Base-by-base conservation (phyloP, 2,888 invertebrate genomes). In the Lomographa bimaculata region DNA sequence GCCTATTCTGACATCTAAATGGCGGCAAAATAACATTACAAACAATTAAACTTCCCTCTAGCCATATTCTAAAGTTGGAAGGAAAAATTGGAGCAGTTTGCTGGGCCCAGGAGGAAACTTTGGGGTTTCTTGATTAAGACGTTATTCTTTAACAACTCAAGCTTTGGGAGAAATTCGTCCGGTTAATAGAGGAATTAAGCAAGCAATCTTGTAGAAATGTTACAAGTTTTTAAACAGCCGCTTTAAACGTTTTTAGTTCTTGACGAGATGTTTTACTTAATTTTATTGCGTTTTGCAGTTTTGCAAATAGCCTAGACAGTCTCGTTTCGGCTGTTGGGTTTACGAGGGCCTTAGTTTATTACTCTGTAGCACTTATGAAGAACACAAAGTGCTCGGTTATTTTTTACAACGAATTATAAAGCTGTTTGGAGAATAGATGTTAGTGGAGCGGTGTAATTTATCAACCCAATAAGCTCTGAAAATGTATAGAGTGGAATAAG, bases 41-140 rank as follows among this genome's bases (percentile, higher is more conserved):
- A 72, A 70, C 66, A 73, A 74, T 75, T 72, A 74, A 71, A 70
- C 57, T 63, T 67, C 46, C 25, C 29, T 21, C 41, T 34, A 49
- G 36, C 45, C 46, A 46, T 48, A 52, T 46, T 48, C 33, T 41
- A 36, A 41, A 56, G 51, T 57, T 54, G 50, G 37, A 36, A 16
- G 41, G 51, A 61, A 62, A 62, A 63, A 58, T 59, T 63, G 38
- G 51, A 47, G 49, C 46, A 49, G 58, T 65, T 59, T 41, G 19
- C 39, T 10, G 26, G 51, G 57, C 49, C 45, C 20, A 27, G 30
- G 18, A 37, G 39, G 26, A 58, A 50, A 57, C 46, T 56, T 58
- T 41, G 30, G 33, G 45, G 46, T 35, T 44, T 36, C 58, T 52
- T 58, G 58, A 61, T 66, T 53, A 55, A 54, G 60, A 49, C 44